Conservation (phyloP, 2,888 invertebrate genomes). For the Cephonodes hylas region DNA sequence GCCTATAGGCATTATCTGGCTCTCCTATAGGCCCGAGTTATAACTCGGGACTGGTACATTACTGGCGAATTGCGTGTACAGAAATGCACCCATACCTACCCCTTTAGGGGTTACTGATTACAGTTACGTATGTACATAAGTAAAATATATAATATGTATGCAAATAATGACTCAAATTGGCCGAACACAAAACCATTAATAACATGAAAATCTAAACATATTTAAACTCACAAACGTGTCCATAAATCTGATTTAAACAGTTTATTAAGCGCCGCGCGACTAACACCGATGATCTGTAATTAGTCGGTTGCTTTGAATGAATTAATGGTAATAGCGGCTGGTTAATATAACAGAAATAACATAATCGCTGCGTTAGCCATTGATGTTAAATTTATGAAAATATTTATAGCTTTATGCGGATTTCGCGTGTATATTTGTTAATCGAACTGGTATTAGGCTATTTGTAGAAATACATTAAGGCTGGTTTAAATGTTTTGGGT, state of each 20-base stretch:
- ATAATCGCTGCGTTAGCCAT: not conserved
- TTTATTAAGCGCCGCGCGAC: not conserved
- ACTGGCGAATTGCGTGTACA: too few relatives aligned
- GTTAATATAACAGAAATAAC: not conserved
- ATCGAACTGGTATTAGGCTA: not conserved
- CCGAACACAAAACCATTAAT: not conserved
- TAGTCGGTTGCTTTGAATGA: constrained; percentile 2
- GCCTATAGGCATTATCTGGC: too few relatives aligned
- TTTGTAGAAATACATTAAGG: too few relatives aligned
- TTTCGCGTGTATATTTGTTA: not conserved
- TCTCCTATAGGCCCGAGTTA: too few relatives aligned
- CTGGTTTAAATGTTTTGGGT: too few relatives aligned
- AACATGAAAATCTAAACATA: not conserved
- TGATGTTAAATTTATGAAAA: not conserved
- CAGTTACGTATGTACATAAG: too few relatives aligned
- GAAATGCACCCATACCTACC: too few relatives aligned
- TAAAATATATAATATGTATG: too few relatives aligned
- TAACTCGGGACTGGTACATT: too few relatives aligned
- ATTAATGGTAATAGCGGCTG: not conserved
- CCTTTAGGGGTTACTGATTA: too few relatives aligned
- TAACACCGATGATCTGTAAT: not conserved
- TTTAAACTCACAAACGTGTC: not conserved
- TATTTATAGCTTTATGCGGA: not conserved
- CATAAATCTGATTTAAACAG: not conserved
- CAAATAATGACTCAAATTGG: not conserved